Evolutionary conservation across 2,888 invertebrate genomes (phyloP), one percentile per base, ranked within the genome.

Genomic region (Leptopterna dolabrata): DNA sequence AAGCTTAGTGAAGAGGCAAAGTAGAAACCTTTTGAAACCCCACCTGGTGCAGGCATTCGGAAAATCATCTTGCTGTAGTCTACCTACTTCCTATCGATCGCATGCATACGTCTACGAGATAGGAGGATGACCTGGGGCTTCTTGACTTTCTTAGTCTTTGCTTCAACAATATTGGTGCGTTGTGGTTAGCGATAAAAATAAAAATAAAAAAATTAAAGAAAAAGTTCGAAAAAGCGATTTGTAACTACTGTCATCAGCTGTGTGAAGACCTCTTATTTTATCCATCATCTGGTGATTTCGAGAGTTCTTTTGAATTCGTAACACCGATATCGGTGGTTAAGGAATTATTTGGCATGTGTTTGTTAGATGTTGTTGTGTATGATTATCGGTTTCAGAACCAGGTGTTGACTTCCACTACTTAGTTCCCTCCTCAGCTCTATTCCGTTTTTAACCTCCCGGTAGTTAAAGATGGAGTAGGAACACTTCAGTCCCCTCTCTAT

Each of bases 401-500:
- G 63, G 63, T 63, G 63, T 63, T 63, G 63, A 63, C 24, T 63
- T 63, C 19, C 24, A 11, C 24, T 27, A 24, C 24, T 19, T 27
- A 24, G 63, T 19, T 24, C 63, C 24, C 16, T n/a, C 51, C 63
- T 24, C 63, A 11, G 24, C 63, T 63, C 63, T 9, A 63, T 19
- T 63, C 63, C 63, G 63, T 63, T 63, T 63, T 63, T 63, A 63
- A 16, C n/a, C 63, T 24, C 7, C 63, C 24, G 11, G 24, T 63
- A 13, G 78, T 45, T 45, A n/a, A 27, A 78, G 78, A 43, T 78
- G 78, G 43, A 24, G 41, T 78, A 19, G 36, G 76, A 30, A 29
- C 76, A 30, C 36, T n/a, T 30, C 30, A 30, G 1, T 78, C 78
- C 45, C 78, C n/a, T 78, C 78, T 36, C 76, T 76, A 24, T 78